phyloP scores from a whole-genome alignment of 1,140 invertebrate genomes.

The Trachymyrmex septentrionalis region DNA sequence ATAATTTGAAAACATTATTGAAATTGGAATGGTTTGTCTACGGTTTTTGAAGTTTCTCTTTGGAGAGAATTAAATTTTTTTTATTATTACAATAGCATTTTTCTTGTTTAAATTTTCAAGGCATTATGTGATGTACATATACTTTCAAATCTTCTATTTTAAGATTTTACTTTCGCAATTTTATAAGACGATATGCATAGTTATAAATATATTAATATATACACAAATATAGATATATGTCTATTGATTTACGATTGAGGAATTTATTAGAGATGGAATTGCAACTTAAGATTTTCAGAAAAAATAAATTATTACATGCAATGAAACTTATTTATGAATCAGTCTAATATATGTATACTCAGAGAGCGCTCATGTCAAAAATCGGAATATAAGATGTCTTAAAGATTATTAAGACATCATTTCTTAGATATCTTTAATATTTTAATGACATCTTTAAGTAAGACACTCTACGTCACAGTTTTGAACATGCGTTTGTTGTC shows the following conservation, averaged over 20 bases:
- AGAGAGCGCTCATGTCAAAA: no score
- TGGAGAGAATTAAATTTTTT: neutral
- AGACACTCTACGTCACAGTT: no score
- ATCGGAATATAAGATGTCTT: no score
- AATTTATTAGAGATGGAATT: neutral
- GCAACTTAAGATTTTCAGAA: neutral
- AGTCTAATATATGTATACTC: neutral
- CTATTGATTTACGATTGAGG: neutral
- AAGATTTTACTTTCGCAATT: neutral
- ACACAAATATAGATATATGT: no score
- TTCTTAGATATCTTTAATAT: no score
- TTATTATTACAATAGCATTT: neutral
- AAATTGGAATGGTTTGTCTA: neutral
- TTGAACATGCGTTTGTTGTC: no score
- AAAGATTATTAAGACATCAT: no score
- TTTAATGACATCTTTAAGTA: no score
- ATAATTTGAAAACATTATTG: neutral
- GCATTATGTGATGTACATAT: neutral
- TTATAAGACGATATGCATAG: neutral
- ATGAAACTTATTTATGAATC: constrained; percentile 9
- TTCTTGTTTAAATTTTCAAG: neutral
- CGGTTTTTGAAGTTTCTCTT: neutral
- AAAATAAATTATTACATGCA: neutral
- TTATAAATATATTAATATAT: neutral
- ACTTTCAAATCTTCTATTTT: constrained; percentile 8